Evolutionary conservation across 2,113 vertebrate species (phyloP), one percentile per base, ranked within the genome.

Genomic region (Amblyornis subalaris): DNA sequence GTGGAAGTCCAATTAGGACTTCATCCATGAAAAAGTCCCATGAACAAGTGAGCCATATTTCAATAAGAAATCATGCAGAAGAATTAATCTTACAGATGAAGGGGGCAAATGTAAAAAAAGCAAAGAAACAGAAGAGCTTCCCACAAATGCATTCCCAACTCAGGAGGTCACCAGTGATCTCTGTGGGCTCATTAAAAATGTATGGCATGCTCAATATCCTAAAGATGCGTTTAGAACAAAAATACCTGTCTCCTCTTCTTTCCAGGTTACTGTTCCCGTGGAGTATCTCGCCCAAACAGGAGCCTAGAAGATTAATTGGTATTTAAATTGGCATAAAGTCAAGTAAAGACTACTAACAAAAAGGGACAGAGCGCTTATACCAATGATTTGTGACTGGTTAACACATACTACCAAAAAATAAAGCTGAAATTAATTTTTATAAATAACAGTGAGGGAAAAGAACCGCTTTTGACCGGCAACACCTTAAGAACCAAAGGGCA

Each of bases 321-420:
- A 57, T 53, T 83, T 45, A 72, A 78, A 47, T 7, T 2, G 2
- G 4, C 17, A 54, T 10, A 23, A 66, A 62, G 7, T 9, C 38
- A 58, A 58, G 21, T 9, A 15, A 67, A 50, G 20, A 18, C 3
- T 3, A 16, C 8, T 0, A 70, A 19, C 47, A 71, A 25, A 72
- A 64, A 64, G 23, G 4, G 8, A 31, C 31, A 36, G 25, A 47
- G 8, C 3, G 29, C 3, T 85, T 21, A 38, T 4, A 6, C 1
- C 26, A 50, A 60, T 28, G 4, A 17, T 7, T 35, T 38, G 10
- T 9, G 36, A 13, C 10, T 48, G 7, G 12, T 6, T 22, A 38
- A 14, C 0, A 1, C 7, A 6, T 0, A 10, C 6, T 1, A 42
- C 3, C 6, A 57, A 35, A 62, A 50, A 29, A 7, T 24, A 9